Conservation (phyloP, 2,113 vertebrate genomes). For the Pachypanchax playfairii region DNA sequence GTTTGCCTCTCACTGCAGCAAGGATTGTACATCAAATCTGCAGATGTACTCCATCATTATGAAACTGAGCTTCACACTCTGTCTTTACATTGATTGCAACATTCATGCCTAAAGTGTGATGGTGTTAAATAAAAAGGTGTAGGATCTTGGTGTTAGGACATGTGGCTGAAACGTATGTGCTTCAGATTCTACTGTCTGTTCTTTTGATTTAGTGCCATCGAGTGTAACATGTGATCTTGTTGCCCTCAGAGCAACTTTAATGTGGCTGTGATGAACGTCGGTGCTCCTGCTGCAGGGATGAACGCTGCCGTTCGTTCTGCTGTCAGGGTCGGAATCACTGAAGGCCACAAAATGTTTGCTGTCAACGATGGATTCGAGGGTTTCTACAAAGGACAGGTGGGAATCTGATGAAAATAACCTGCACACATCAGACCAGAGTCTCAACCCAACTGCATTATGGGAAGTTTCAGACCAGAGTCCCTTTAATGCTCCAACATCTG, state of each 20-base stretch:
- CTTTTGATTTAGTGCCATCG: background rate
- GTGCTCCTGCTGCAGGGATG: slow-evolving; percentile 95
- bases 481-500: background rate
- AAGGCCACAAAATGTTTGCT: slow-evolving; percentile 94
- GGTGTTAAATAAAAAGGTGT: background rate
- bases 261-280: slow-evolving; percentile 92
- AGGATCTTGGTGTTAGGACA: background rate
- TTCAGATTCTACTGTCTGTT: background rate
- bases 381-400: slow-evolving; percentile 90
- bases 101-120: background rate
- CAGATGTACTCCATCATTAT: slow-evolving; percentile 4
- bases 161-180: background rate
- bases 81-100: background rate
- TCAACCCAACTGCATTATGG: background rate
- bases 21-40: background rate
- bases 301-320: slow-evolving; percentile 93
- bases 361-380: slow-evolving; percentile 95
- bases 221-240: background rate
- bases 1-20: background rate
- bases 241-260: slow-evolving; percentile 84
- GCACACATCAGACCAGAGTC: too few relatives aligned
- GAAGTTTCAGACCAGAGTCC: background rate
- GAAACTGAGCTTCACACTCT: background rate
- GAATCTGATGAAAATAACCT: too few relatives aligned
- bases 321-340: slow-evolving; percentile 91